Conservation (phyloP, 2,797 vertebrate genomes). For the Parauchenoglanis ngamensis region DNA sequence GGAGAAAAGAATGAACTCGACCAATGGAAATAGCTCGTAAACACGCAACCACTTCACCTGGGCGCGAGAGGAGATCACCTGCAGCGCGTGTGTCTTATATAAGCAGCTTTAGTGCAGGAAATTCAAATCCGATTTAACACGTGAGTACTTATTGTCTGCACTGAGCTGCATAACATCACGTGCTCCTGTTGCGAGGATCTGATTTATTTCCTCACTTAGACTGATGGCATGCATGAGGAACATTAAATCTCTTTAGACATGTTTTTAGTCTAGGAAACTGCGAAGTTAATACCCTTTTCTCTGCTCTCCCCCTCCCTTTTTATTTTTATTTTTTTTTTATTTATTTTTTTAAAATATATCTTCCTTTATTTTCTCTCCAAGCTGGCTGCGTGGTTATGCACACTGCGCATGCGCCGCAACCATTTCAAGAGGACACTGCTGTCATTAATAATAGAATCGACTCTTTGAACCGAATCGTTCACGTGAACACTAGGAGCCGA, state of each 20-base stretch:
- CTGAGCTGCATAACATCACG: not conserved
- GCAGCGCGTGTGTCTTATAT: not conserved
- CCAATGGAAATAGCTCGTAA: not conserved
- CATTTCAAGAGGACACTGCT: not conserved
- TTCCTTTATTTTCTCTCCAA: not conserved
- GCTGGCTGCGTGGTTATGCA: not conserved
- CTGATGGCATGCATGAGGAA: not conserved
- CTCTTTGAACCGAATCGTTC: constrained; percentile 9
- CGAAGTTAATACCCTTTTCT: not conserved
- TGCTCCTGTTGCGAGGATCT: not conserved
- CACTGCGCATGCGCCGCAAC: constrained; percentile 3
- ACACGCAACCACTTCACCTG: not conserved
- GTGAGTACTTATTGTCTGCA: not conserved
- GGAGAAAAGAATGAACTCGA: not conserved
- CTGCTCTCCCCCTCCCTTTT: not conserved
- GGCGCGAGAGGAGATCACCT: not conserved
- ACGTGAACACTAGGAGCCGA: not conserved
- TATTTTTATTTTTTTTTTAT: not conserved
- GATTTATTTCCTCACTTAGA: not conserved
- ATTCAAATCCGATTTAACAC: not conserved
- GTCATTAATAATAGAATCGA: constrained; percentile 1
- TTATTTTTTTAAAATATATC: not conserved
- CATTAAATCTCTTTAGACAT: not conserved
- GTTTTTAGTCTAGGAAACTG: not conserved
- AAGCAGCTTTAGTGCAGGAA: not conserved